These are phyloP conservation scores for Trematocara variabile DNA, from an alignment of 2,113 vertebrate genomes.

Conservation along the genomic window DNA sequence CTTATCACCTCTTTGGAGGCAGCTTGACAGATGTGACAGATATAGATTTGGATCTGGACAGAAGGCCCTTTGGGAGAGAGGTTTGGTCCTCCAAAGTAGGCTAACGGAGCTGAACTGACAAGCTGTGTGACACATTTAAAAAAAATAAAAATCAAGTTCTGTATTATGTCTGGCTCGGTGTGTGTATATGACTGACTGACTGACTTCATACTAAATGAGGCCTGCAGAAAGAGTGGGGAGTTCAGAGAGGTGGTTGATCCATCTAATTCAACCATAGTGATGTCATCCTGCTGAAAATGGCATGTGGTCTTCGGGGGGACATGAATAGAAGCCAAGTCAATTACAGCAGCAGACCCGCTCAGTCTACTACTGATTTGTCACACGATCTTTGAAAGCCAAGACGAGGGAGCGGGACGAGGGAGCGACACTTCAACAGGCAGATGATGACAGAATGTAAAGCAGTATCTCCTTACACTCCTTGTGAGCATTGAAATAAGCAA, in stretches of 20 bases:
- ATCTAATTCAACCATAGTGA: neutral
- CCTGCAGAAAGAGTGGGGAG: neutral
- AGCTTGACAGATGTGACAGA: neutral
- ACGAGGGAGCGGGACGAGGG: neutral
- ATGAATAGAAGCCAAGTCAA: neutral
- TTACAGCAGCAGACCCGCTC: neutral
- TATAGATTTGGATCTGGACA: neutral
- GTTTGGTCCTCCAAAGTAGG: neutral
- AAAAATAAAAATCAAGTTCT: neutral
- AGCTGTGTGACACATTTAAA: neutral
- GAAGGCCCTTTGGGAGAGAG: neutral
- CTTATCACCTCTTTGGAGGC: conserved; percentile 12
- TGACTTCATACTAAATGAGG: neutral
- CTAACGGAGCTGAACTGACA: neutral
- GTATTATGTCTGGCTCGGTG: neutral
- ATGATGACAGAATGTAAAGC: neutral
- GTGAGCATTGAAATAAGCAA: neutral
- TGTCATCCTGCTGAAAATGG: conserved; percentile 43
- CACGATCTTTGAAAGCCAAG: neutral
- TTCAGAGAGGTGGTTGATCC: neutral
- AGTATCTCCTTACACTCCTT: neutral
- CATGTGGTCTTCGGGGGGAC: neutral
- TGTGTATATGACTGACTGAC: neutral
- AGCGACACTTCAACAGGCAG: neutral
- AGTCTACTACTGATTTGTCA: neutral